A percentile compares a stretch with the other conserved stretches of the same genome.
These are phyloP conservation scores for Hymenopus coronatus DNA, from an alignment of 2,888 invertebrate species.

Conservation along the genomic window DNA sequence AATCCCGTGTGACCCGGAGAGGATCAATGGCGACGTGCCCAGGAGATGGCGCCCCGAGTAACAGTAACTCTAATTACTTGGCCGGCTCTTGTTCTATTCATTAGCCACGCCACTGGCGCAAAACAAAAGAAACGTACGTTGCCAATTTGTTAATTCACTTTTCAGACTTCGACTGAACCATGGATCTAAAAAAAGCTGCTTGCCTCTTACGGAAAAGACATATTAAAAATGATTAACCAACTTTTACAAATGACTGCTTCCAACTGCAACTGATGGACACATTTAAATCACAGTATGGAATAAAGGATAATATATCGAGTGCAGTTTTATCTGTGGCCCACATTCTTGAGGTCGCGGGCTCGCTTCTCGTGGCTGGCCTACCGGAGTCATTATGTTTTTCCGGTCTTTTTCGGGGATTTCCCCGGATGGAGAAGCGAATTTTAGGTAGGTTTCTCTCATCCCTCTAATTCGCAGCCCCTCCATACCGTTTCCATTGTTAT, in stretches of 20 bases:
- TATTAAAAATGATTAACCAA: not conserved
- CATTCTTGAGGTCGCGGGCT: no score
- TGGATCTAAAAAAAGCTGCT: not conserved
- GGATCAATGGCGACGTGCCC: not conserved
- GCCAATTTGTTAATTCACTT: not conserved
- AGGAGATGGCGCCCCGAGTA: not conserved
- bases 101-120: not conserved
- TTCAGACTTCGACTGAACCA: not conserved
- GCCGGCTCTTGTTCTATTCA: not conserved
- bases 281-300: no score
- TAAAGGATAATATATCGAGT: no score
- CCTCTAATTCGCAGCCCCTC: no score
- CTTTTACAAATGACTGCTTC: not conserved
- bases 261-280: not conserved
- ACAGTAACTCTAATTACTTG: not conserved
- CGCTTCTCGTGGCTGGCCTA: no score
- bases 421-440: no score
- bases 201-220: not conserved
- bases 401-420: no score
- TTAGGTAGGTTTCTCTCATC: no score
- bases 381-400: no score
- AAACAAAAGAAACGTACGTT: not conserved
- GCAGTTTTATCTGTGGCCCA: no score
- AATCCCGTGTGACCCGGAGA: not conserved
- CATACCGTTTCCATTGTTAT: no score